Conservation (phyloP, 2,113 vertebrate genomes). For the Aegithalos caudatus region DNA sequence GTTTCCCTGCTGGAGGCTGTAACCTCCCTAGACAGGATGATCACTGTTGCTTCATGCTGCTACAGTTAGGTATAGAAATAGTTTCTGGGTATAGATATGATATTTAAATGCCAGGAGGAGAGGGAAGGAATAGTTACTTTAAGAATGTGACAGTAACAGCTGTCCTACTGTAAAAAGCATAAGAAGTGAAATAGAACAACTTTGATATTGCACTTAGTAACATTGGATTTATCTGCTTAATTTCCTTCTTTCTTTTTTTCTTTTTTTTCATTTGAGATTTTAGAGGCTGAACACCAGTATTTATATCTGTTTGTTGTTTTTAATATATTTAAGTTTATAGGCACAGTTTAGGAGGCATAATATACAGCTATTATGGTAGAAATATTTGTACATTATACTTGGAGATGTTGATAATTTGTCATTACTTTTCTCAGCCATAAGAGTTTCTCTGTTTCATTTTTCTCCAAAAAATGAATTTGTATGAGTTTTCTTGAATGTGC, state of each 20-base stretch:
- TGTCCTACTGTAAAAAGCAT: not conserved
- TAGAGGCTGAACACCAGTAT: not conserved
- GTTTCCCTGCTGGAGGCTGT: too few species aligned
- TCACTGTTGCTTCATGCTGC: too few species aligned
- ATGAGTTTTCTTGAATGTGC: not conserved
- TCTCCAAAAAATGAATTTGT: not conserved
- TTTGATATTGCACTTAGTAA: not conserved
- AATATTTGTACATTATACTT: not conserved
- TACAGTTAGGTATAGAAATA: not conserved
- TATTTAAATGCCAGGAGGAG: not conserved
- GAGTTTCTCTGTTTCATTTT: not conserved
- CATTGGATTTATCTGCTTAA: not conserved
- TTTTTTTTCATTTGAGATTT: not conserved
- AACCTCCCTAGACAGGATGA: too few species aligned
- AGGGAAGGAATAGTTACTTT: not conserved
- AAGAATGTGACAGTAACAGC: not conserved
- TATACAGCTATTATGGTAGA: not conserved
- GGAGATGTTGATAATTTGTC: not conserved
- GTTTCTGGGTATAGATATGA: not conserved
- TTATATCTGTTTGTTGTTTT: not conserved
- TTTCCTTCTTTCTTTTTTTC: not conserved
- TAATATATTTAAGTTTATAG: not conserved
- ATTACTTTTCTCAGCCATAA: not conserved
- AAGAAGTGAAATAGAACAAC: not conserved
- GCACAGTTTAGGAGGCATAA: not conserved